Conservation (phyloP, 2,888 invertebrate genomes). For the Drosophila infuscata region DNA sequence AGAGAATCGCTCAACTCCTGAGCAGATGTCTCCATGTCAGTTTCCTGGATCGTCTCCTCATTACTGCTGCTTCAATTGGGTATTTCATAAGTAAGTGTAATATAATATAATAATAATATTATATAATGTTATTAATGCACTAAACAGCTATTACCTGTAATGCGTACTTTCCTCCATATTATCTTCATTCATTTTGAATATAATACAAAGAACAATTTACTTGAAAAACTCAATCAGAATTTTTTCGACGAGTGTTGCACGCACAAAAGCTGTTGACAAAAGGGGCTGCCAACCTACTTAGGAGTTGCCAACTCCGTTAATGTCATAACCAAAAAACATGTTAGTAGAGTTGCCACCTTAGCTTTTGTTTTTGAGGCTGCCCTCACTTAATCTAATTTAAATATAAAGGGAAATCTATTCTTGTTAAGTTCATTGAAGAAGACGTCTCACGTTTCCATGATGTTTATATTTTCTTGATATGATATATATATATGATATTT, state of each 20-base stretch:
- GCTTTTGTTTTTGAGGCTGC: background rate
- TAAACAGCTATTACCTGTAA: background rate
- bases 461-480: too few species aligned
- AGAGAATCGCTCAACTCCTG: background rate
- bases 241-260: background rate
- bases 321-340: background rate
- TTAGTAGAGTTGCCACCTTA: background rate
- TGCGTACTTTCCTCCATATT: background rate
- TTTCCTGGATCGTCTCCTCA: background rate
- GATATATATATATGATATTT: too few species aligned
- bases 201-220: background rate
- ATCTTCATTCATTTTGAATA: slow-evolving; percentile 9
- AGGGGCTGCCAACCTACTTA: background rate
- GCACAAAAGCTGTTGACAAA: background rate
- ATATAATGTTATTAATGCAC: background rate
- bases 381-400: background rate
- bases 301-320: background rate
- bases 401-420: too few species aligned
- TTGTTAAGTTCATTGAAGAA: too few species aligned
- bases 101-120: background rate
- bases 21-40: background rate
- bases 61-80: background rate
- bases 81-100: too few species aligned
- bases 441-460: too few species aligned
- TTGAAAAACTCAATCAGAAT: too few species aligned